Evolutionary conservation across 1,140 invertebrate species (phyloP).

Genomic region (Aphelinus atriplicis): DNA sequence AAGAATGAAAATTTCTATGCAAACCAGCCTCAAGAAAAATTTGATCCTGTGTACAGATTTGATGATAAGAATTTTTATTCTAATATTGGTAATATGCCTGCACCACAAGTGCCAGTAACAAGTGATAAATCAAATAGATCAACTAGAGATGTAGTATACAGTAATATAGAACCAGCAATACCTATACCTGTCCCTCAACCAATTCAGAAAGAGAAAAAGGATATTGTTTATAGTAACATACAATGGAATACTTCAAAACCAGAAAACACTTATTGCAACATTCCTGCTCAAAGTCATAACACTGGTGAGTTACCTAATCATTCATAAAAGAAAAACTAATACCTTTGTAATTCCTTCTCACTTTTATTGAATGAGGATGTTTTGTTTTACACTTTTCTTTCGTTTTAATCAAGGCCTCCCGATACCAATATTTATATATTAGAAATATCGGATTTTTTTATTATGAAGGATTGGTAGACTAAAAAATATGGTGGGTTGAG

Average conservation of each 20-base stretch:
- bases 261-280: conserved; percentile 64
- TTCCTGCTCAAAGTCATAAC: conserved; percentile 53
- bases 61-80: conserved; percentile 62
- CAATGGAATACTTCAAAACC: conserved; percentile 61
- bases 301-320: conserved; percentile 46
- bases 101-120: conserved; percentile 52
- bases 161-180: conserved; percentile 60
- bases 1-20: conserved; percentile 59
- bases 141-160: conserved; percentile 58
- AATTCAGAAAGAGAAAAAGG: conserved; percentile 54
- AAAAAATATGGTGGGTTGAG: no score
- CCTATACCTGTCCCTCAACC: conserved; percentile 50
- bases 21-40: conserved; percentile 56
- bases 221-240: conserved; percentile 65
- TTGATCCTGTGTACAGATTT: conserved; percentile 56
- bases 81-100: conserved; percentile 58
- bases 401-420: no score
- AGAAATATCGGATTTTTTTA: no score
- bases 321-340: no score
- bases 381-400: no score
- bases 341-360: no score
- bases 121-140: conserved; percentile 51
- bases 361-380: no score
- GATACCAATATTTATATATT: no score
- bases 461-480: no score